Conservation (phyloP, 2,113 vertebrate genomes). For the Platysternon megacephalum region DNA sequence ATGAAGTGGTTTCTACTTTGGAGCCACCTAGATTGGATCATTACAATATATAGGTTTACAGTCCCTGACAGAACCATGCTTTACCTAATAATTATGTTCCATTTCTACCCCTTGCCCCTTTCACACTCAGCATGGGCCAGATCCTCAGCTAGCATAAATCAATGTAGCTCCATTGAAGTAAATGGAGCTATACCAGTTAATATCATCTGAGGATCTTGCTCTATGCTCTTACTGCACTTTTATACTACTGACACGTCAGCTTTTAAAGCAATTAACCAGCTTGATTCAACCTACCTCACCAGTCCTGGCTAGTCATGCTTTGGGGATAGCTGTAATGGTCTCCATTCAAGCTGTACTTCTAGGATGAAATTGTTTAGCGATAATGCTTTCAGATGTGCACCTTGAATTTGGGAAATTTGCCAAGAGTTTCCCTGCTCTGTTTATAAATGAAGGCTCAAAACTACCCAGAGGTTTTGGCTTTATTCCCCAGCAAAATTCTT, state of each 20-base stretch:
- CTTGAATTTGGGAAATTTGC: slow-evolving; percentile 66
- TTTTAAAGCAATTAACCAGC: slow-evolving; percentile 35
- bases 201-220: slow-evolving; percentile 39
- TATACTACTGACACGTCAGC: neutral
- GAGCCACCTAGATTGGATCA: slow-evolving; percentile 73
- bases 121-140: neutral
- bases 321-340: slow-evolving; percentile 50
- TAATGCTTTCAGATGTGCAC: slow-evolving; percentile 64
- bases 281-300: slow-evolving; percentile 16
- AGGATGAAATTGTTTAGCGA: slow-evolving; percentile 63
- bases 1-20: slow-evolving; percentile 70
- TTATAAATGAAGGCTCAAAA: slow-evolving; percentile 66
- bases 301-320: slow-evolving; percentile 51
- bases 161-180: neutral
- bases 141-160: slow-evolving; percentile 35
- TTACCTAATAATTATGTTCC: slow-evolving; percentile 65
- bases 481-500: slow-evolving; percentile 58
- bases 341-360: slow-evolving; percentile 52
- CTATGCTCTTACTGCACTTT: slow-evolving; percentile 9
- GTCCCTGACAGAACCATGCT: slow-evolving; percentile 62
- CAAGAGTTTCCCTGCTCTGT: slow-evolving; percentile 56
- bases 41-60: slow-evolving; percentile 72
- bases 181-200: neutral
- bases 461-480: slow-evolving; percentile 63
- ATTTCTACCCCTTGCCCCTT: neutral